These are phyloP conservation scores for Argyresthia goedartella DNA, from an alignment of 2,888 invertebrate species.

Conservation along the genomic window DNA sequence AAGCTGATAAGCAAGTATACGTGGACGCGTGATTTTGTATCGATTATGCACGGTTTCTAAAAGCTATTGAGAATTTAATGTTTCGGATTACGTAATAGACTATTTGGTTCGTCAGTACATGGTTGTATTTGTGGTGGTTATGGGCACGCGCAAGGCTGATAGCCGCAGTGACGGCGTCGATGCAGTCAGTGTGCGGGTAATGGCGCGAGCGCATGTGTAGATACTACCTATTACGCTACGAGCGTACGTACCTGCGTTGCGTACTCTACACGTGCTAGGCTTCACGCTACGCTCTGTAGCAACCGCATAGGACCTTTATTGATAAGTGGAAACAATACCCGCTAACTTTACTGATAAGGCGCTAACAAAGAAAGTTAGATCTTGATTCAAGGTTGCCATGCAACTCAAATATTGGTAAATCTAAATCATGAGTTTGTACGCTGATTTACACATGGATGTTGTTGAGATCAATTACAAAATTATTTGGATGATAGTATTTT, in stretches of 20 bases:
- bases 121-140: conserved; percentile 3
- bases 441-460: too few species aligned
- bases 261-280: conserved; percentile 29
- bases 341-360: too few species aligned
- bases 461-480: too few species aligned
- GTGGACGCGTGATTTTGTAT: conserved; percentile 23
- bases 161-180: too few species aligned
- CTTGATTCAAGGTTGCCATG: too few species aligned
- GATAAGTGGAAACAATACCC: conserved; percentile 36
- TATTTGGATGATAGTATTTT: too few species aligned
- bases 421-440: too few species aligned
- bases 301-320: conserved; percentile 40
- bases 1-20: conserved; percentile 29
- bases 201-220: conserved; percentile 22
- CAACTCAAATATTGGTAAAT: too few species aligned
- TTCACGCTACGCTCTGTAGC: conserved; percentile 24
- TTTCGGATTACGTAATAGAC: too few species aligned
- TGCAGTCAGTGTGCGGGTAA: too few species aligned
- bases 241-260: too few species aligned
- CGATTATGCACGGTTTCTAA: conserved; percentile 39
- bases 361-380: too few species aligned
- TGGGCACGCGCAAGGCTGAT: conserved; percentile 8
- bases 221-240: neutral
- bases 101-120: neutral
- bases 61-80: conserved; percentile 25